Evolutionary conservation across 1,140 invertebrate genomes (phyloP).

Genomic region (Leucophenga varia): DNA sequence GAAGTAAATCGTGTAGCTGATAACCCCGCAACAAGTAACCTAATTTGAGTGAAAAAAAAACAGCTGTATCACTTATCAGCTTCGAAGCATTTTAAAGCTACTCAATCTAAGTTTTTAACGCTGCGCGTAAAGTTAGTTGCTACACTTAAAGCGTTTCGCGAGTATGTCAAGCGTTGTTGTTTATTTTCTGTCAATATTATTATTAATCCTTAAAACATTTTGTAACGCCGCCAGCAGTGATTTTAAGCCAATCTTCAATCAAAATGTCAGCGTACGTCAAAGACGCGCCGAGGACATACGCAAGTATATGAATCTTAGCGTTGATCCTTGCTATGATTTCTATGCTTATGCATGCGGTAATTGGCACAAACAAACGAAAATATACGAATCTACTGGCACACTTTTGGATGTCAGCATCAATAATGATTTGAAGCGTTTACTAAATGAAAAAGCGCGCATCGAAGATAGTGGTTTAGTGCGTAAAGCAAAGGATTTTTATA

Average conservation of each 20-base stretch:
- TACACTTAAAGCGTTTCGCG: too few species aligned
- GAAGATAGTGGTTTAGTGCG: slow-evolving; percentile 31
- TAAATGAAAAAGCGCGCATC: slow-evolving; percentile 58
- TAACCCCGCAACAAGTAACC: too few species aligned
- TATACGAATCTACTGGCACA: slow-evolving; percentile 76
- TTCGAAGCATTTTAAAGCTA: too few species aligned
- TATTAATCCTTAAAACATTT: background rate
- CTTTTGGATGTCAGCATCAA: slow-evolving; percentile 70
- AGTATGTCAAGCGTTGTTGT: too few species aligned
- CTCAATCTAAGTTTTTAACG: too few species aligned
- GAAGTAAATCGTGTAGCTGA: too few species aligned
- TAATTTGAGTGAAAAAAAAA: too few species aligned
- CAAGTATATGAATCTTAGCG: slow-evolving; percentile 71
- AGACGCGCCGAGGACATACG: slow-evolving; percentile 64
- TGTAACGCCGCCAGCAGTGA: slow-evolving; percentile 22
- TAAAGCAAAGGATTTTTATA: slow-evolving; percentile 81
- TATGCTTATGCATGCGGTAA: slow-evolving; percentile 64
- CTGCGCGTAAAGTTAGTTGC: too few species aligned
- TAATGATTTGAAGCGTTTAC: slow-evolving; percentile 66
- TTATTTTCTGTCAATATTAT: too few species aligned
- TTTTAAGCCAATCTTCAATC: slow-evolving; percentile 51
- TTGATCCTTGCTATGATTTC: slow-evolving; percentile 87
- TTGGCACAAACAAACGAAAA: slow-evolving; percentile 76
- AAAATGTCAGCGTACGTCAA: slow-evolving; percentile 44
- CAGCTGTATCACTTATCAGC: too few species aligned